phyloP scores from a whole-genome alignment of 2,797 vertebrate genomes.

The Discoglossus pictus region DNA sequence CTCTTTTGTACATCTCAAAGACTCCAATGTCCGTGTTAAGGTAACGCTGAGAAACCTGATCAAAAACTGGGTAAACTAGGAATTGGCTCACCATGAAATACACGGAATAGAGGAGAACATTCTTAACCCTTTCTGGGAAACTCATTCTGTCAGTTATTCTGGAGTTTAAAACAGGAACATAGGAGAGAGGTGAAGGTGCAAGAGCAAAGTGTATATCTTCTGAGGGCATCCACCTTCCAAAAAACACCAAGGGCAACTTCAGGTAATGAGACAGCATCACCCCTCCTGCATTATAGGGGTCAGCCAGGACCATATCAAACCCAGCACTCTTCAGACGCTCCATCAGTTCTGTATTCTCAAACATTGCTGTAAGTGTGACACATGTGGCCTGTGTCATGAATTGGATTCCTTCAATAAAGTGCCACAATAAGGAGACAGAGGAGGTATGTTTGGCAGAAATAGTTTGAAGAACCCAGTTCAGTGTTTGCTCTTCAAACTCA shows the following conservation, averaged over 20 bases:
- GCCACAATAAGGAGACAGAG: constrained; percentile 29
- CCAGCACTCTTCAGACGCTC: constrained; percentile 22
- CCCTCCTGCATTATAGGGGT: constrained; percentile 58
- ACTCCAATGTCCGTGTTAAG: constrained; percentile 5
- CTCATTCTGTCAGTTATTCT: constrained; percentile 65
- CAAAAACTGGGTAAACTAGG: constrained; percentile 50
- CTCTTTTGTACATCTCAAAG: constrained; percentile 24
- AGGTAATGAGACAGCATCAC: constrained; percentile 58
- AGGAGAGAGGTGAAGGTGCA: constrained; percentile 62
- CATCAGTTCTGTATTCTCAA: constrained; percentile 53
- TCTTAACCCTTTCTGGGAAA: constrained; percentile 63
- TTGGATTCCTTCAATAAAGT: constrained; percentile 28
- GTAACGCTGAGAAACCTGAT: constrained; percentile 21
- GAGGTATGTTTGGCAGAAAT: constrained; percentile 34
- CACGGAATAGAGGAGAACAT: constrained; percentile 61
- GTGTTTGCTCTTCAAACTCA: constrained; percentile 31
- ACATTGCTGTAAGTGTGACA: constrained; percentile 37
- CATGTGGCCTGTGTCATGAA: not conserved
- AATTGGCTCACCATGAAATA: constrained; percentile 59
- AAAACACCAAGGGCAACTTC: constrained; percentile 53
- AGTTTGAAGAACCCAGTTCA: constrained; percentile 44
- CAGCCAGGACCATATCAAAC: constrained; percentile 59
- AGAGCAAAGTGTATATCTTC: constrained; percentile 61
- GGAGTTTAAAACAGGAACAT: constrained; percentile 70
- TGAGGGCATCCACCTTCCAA: constrained; percentile 56